Base-by-base conservation (phyloP, 2,797 vertebrate species). In the Thaleichthys pacificus region DNA sequence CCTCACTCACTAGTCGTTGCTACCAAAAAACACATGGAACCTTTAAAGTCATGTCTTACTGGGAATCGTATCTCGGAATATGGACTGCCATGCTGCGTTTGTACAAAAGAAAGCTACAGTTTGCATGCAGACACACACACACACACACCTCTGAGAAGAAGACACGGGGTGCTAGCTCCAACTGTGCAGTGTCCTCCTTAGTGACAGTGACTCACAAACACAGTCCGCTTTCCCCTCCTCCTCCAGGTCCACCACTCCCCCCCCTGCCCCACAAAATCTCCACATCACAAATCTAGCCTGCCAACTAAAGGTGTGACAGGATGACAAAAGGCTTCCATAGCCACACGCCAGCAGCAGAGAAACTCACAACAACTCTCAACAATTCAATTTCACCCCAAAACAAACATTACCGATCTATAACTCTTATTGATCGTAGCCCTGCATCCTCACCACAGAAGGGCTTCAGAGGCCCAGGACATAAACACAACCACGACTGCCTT, bases 181-280 rank as follows among this genome's bases (percentile, higher is more conserved):
- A 89, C 79, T 85, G 80, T 86, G 83, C 75, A 38, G 71, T 74
- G 73, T 35, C 76, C 80, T 83, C 82, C 78, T 86, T 83, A 88
- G 83, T 78, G 77, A 82, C 80, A 83, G 71, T 88, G 84, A 89
- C 83, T 88, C 86, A 87, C 78, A 82, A 81, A 80, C 85, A 79
- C 77, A 76, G 9, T 22, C 56, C 38, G 7, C 62, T 54, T 32
- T 6, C 14, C 28, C 56, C 76, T 79, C 73, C 81, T 61, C 71
- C 73, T 80, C 79, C 81, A 80, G 56, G 68, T 71, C 78, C 79
- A 82, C 79, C 74, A 68, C 77, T 74, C 38, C n/a, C 5, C 54
- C 32, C 74, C 61, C n/a, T n/a, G 72, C 78, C 73, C 65, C 76
- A 76, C 76, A 82, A 79, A 78, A 77, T 73, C 75, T 70, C 70